Base-by-base conservation (phyloP, 2,888 invertebrate genomes). In the Ophonus ardosiacus region DNA sequence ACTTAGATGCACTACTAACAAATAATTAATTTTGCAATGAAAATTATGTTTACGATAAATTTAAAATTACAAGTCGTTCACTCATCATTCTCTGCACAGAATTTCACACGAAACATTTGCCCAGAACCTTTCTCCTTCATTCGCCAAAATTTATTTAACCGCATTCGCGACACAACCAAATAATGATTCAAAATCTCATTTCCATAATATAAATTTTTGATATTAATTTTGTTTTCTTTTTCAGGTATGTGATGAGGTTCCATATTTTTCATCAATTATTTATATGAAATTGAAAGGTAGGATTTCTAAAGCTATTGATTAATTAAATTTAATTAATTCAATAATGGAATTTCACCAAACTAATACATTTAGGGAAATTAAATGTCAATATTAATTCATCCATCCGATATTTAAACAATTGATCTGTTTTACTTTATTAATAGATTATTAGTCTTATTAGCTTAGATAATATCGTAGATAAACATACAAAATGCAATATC, bases 371-470 rank as follows among this genome's bases (percentile, higher is more conserved):
- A 68, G 31, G 13, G 15, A 7, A 68, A 68, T 68, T 13, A 38
- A 68, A 68, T 68, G 38, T 24, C 68, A 68, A 68, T 68, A 68
- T 38, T 68, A 68, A 24, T 38, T 24, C 31, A 31, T 6, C 38
- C 31, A 31, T 6, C 38, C 0, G 31, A 15, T 68, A n/a, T 38
- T 68, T n/a, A 51, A 24, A n/a, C 38, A 68, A n/a, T 68, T 68
- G 68, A 31, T 68, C 31, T 38, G 31, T 68, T 68, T 68, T 68
- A 68, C 68, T 15, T 59, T 38, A 68, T 68, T 68, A 24, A 63
- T 21, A 18, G 13, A 10, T 63, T 63, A 24, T 21, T 21, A 21
- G 21, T 63, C 18, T 63, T 63, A 17, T 63, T 63, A 18, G 24
- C 13, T 4, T 24, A 21, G 24, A 21, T 63, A 63, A 63, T 18